These are phyloP conservation scores for Julus scanicus DNA, from an alignment of 2,888 invertebrate species.

Conservation along the genomic window DNA sequence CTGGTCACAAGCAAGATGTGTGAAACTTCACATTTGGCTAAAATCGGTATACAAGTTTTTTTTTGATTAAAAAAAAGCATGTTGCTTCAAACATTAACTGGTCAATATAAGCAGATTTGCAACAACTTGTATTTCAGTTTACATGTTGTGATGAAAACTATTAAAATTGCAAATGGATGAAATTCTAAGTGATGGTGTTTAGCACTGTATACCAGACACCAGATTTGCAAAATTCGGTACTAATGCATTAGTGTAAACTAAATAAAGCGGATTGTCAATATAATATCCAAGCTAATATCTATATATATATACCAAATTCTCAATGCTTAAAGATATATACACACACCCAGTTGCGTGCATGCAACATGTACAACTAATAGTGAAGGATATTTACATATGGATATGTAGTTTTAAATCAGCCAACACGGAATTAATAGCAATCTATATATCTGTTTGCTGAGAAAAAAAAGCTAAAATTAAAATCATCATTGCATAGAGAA, in stretches of 20 bases:
- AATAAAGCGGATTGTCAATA: slow-evolving; percentile 8
- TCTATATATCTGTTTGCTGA: background rate
- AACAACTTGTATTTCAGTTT: background rate
- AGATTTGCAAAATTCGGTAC: background rate
- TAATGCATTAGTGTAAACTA: background rate
- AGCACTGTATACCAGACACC: background rate
- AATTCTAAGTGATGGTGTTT: background rate
- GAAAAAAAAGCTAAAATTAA: background rate
- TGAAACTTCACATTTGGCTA: background rate
- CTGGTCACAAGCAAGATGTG: background rate
- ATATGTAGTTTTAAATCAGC: slow-evolving; percentile 21
- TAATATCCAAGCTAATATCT: background rate
- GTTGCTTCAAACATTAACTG: background rate
- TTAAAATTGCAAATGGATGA: slow-evolving; percentile 12
- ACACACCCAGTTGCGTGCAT: too few relatives aligned
- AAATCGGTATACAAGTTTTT: background rate
- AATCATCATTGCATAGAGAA: slow-evolving; percentile 24
- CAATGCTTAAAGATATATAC: background rate
- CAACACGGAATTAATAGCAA: background rate
- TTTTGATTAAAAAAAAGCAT: background rate
- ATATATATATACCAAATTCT: background rate
- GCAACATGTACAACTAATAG: background rate
- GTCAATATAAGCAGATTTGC: background rate
- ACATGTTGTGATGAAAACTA: background rate
- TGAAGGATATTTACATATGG: slow-evolving; percentile 30